Percentiles rank a stretch among this genome's conserved stretches.
phyloP scores from a whole-genome alignment of 2,888 invertebrate genomes.

The Branchellion lobata region DNA sequence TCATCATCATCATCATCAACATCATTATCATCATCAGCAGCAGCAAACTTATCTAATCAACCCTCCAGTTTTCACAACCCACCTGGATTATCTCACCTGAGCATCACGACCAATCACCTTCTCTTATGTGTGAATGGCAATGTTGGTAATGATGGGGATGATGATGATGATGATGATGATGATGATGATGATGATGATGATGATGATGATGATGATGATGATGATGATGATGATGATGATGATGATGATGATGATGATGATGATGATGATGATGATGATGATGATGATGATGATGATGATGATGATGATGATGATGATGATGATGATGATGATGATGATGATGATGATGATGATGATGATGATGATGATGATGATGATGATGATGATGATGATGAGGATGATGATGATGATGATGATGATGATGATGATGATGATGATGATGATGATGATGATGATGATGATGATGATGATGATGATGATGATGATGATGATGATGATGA shows the following conservation, averaged over 20 bases:
- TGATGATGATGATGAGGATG: too few relatives aligned
- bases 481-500: conserved; percentile 8
- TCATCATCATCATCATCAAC: conserved; percentile 22
- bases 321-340: conserved; percentile 22
- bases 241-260: conserved; percentile 7
- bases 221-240: background rate
- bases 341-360: conserved; percentile 15
- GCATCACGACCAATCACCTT: too few relatives aligned
- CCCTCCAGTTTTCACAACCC: too few relatives aligned
- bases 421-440: conserved; percentile 28
- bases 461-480: conserved; percentile 20
- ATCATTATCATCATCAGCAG: too few relatives aligned
- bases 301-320: conserved; percentile 21
- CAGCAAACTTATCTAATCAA: too few relatives aligned
- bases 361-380: background rate
- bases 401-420: conserved; percentile 16
- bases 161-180: too few relatives aligned
- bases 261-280: conserved; percentile 11
- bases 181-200: background rate
- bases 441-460: conserved; percentile 12
- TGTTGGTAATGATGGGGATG: too few relatives aligned
- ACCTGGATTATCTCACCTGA: too few relatives aligned
- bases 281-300: conserved; percentile 7
- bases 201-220: background rate
- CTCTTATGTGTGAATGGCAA: too few relatives aligned